Conservation (phyloP, 1,140 invertebrate species). For the Nephotettix cincticeps region DNA sequence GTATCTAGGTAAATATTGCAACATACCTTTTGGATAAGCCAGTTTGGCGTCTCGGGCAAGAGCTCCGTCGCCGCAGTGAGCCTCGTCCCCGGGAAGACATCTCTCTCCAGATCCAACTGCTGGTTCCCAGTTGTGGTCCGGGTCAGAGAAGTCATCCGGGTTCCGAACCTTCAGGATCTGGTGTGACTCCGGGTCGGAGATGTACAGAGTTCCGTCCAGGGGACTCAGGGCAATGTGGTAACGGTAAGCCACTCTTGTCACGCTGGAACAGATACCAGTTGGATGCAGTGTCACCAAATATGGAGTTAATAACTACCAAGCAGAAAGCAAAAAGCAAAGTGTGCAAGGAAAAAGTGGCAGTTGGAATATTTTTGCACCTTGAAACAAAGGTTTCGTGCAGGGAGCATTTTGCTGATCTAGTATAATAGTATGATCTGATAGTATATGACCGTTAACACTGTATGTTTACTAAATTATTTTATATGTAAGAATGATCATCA, state of each 20-base stretch:
- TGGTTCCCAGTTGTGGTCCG: slow-evolving; percentile 89
- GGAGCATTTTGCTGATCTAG: no score
- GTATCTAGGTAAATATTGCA: slow-evolving; percentile 9
- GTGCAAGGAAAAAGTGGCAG: no score
- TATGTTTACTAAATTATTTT: no score
- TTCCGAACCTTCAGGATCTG: slow-evolving; percentile 89
- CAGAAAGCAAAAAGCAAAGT: no score
- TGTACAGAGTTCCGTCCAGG: slow-evolving; percentile 89
- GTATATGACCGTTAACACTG: no score
- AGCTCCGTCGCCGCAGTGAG: slow-evolving; percentile 94
- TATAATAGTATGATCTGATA: no score
- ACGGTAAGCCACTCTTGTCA: slow-evolving; percentile 89
- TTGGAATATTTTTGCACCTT: no score
- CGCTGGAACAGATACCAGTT: slow-evolving; percentile 56
- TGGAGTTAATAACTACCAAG: no score
- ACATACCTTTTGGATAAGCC: slow-evolving; percentile 85
- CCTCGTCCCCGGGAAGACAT: slow-evolving; percentile 90
- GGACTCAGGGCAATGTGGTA: slow-evolving; percentile 95
- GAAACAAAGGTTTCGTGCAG: no score
- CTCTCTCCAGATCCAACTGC: slow-evolving; percentile 92
- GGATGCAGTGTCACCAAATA: not conserved
- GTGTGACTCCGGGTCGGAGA: slow-evolving; percentile 92
- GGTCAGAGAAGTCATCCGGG: slow-evolving; percentile 78
- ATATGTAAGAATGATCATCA: no score
- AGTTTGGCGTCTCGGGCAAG: slow-evolving; percentile 89